These are phyloP conservation scores for Gadus macrocephalus DNA, from an alignment of 2,113 vertebrate genomes.

Conservation along the genomic window DNA sequence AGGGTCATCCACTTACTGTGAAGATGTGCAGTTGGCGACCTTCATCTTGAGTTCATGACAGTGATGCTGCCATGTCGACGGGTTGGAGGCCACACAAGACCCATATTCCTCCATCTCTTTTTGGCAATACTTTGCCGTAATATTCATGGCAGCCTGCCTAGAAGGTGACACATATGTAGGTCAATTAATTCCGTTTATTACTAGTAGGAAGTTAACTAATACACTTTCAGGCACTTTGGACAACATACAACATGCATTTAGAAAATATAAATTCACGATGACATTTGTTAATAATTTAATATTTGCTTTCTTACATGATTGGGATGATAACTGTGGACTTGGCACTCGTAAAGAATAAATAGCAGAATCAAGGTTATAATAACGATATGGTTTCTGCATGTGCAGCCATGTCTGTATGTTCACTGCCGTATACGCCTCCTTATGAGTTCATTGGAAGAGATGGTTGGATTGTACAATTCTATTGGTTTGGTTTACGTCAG, in stretches of 20 bases:
- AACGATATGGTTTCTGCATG: slow-evolving; percentile 7
- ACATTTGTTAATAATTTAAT: background rate
- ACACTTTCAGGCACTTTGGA: too few species aligned
- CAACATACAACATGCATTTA: too few species aligned
- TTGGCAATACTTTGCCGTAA: slow-evolving; percentile 81
- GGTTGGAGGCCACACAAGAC: slow-evolving; percentile 82
- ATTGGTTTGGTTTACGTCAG: slow-evolving; percentile 49
- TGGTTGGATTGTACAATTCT: background rate
- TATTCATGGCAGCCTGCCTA: slow-evolving; percentile 89
- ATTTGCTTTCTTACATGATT: slow-evolving; percentile 54
- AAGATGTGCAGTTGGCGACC: slow-evolving; percentile 85
- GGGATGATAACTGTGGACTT: background rate
- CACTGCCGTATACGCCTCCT: background rate
- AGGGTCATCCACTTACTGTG: slow-evolving; percentile 78
- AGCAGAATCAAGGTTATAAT: slow-evolving; percentile 43
- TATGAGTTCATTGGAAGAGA: slow-evolving; percentile 31
- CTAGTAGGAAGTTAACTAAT: too few species aligned
- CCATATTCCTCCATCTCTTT: slow-evolving; percentile 86
- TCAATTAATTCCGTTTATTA: too few species aligned
- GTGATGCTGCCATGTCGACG: slow-evolving; percentile 82
- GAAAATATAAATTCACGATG: too few species aligned
- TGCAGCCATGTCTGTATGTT: slow-evolving; percentile 20
- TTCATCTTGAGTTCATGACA: slow-evolving; percentile 83
- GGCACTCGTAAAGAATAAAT: slow-evolving; percentile 11
- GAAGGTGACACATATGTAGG: slow-evolving; percentile 9